Evolutionary conservation across 2,888 invertebrate genomes (phyloP), one percentile per base, ranked within the genome.

Genomic region (Chamaedrilus cognettii): DNA sequence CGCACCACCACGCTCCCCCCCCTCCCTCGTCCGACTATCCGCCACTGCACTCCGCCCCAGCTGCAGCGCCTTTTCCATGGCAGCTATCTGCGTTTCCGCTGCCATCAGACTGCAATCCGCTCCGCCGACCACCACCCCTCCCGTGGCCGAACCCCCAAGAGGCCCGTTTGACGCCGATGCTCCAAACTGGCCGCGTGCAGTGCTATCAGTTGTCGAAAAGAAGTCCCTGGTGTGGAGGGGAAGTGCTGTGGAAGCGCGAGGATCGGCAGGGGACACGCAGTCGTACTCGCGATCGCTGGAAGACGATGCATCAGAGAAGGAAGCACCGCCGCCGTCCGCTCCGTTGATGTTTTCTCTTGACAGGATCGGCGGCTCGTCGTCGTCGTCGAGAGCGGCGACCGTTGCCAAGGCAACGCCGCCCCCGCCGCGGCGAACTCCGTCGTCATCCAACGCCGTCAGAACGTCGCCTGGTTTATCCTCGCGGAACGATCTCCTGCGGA

Each of bases 321-420:
- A 52, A 7, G 28, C 5, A 15, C 15, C 11, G 55, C 26, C 26
- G 5, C 7, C 26, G 7, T 26, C 55, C 55, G 26, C 11, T 7
- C 55, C 55, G 26, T 52, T 52, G 7, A 52, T 52, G 28, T 52
- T 52, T 26, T 52, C 55, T 52, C 55, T 52, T 23, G 55, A 52
- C 26, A 52, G 26, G 26, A 52, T 52, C 11, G 55, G 55, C 19
- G 55, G 55, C 5, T 26, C 55, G 7, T 52, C 55, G 28, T 52
- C 55, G 28, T 52, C 55, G 7, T 52, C 55, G 26, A 19, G 15
- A 52, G 26, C 7, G 7, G 28, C 23, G 15, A 26, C 11, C 26
- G 28, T 23, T 26, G 11, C 55, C n/a, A n/a, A n/a, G 42, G 42
- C 42, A 42, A 42, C 19, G 11, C 11, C 11, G 19, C 11, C 11